Percentiles rank a stretch among this genome's conserved stretches.
These are phyloP conservation scores for Drepanosiphum platanoidis DNA, from an alignment of 2,888 invertebrate genomes.

Conservation along the genomic window DNA sequence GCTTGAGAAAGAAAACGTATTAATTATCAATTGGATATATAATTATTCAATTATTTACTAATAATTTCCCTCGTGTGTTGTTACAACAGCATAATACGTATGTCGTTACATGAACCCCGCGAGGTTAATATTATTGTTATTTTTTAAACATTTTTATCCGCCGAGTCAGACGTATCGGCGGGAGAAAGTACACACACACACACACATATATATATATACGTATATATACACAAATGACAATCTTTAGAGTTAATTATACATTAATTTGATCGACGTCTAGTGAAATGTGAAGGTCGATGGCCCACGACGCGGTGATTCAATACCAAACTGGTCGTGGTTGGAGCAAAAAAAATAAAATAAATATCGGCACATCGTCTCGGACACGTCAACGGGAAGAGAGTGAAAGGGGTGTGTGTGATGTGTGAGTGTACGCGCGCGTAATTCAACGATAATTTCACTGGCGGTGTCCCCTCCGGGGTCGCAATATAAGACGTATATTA, in stretches of 20 bases:
- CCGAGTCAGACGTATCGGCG: not conserved
- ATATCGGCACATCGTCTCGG: not conserved
- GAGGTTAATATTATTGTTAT: not conserved
- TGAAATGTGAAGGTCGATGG: slow-evolving; percentile 50
- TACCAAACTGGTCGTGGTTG: not conserved
- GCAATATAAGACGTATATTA: not conserved
- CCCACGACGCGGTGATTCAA: slow-evolving; percentile 25
- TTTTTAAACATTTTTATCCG: not conserved
- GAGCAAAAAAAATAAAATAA: not conserved
- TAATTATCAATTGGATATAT: not conserved
- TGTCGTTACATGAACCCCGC: not conserved
- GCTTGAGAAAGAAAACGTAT: not conserved
- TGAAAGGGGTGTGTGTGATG: slow-evolving; percentile 42
- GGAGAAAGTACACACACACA: slow-evolving; percentile 24
- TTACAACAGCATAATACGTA: no score
- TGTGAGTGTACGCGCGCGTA: not conserved
- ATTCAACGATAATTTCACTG: slow-evolving; percentile 52
- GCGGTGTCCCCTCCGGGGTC: slow-evolving; percentile 16
- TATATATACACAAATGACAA: no score
- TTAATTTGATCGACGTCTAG: slow-evolving; percentile 54
- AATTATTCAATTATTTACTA: not conserved
- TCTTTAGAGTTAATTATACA: not conserved
- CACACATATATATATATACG: no score
- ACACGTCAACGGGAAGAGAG: slow-evolving; percentile 34
- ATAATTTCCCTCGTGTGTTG: not conserved